phyloP scores from a whole-genome alignment of 2,888 invertebrate species.

The Caenorhabditis panamensis region DNA sequence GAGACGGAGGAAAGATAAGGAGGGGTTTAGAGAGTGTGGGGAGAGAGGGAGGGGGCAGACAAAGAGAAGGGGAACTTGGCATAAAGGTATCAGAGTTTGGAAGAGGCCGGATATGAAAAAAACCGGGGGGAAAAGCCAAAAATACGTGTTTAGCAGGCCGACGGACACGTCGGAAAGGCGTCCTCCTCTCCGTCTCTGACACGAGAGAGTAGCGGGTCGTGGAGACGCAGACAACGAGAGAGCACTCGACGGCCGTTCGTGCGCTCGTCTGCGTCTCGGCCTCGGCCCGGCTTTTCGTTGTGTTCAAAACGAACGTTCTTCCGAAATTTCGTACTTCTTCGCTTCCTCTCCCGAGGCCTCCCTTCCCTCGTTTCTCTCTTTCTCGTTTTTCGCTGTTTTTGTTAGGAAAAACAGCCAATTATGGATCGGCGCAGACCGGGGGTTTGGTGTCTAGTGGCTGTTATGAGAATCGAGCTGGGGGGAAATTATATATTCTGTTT shows the following conservation, averaged over 20 bases:
- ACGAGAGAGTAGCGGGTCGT: conserved; percentile 4
- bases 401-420: conserved; percentile 30
- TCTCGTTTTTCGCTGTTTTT: conserved; percentile 19
- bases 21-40: neutral
- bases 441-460: neutral
- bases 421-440: neutral
- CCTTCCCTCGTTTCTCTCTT: too few species aligned
- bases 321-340: conserved; percentile 1
- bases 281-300: neutral
- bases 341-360: conserved; percentile 15
- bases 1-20: neutral
- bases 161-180: conserved; percentile 49
- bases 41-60: neutral
- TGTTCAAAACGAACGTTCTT: conserved; percentile 26
- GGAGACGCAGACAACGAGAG: conserved; percentile 34
- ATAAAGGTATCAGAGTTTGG: conserved; percentile 9
- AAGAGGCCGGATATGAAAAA: neutral
- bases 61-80: conserved; percentile 3
- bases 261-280: conserved; percentile 37
- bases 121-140: conserved; percentile 4
- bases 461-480: too few species aligned
- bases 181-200: conserved; percentile 32
- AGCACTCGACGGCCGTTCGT: conserved; percentile 55
- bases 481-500: too few species aligned
- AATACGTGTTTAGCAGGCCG: conserved; percentile 29